Conservation (phyloP, 1,140 invertebrate species). For the Euwallacea similis region DNA sequence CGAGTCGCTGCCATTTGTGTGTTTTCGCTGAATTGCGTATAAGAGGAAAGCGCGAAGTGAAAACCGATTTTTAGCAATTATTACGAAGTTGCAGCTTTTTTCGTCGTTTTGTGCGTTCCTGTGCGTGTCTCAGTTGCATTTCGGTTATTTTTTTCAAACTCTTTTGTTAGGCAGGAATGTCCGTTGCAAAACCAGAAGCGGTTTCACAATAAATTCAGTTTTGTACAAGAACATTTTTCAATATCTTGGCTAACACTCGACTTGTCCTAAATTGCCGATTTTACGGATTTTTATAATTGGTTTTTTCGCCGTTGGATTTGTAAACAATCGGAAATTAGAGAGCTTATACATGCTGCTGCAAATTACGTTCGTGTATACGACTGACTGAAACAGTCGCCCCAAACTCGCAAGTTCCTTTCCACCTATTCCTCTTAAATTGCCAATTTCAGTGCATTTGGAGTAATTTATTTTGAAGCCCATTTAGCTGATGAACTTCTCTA, state of each 20-base stretch:
- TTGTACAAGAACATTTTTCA: constrained; percentile 12
- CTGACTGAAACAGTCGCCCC: no score
- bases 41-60: not conserved
- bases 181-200: not conserved
- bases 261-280: constrained; percentile 18
- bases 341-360: no score
- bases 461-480: no score
- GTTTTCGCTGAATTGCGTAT: not conserved
- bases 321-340: constrained; percentile 11
- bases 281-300: constrained; percentile 21
- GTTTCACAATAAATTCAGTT: constrained; percentile 10
- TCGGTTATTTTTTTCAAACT: no score
- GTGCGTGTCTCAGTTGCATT: no score
- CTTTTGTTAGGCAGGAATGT: no score
- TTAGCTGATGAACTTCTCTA: no score
- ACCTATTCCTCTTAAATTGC: no score
- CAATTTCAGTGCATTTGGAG: no score
- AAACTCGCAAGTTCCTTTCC: no score
- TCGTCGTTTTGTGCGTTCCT: not conserved
- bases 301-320: constrained; percentile 17
- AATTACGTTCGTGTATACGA: no score
- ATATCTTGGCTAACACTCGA: constrained; percentile 8
- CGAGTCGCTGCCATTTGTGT: not conserved
- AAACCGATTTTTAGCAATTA: constrained; percentile 3
- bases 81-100: not conserved